These are phyloP conservation scores for Drosophila mulleri DNA, from an alignment of 2,888 invertebrate genomes.

Conservation along the genomic window DNA sequence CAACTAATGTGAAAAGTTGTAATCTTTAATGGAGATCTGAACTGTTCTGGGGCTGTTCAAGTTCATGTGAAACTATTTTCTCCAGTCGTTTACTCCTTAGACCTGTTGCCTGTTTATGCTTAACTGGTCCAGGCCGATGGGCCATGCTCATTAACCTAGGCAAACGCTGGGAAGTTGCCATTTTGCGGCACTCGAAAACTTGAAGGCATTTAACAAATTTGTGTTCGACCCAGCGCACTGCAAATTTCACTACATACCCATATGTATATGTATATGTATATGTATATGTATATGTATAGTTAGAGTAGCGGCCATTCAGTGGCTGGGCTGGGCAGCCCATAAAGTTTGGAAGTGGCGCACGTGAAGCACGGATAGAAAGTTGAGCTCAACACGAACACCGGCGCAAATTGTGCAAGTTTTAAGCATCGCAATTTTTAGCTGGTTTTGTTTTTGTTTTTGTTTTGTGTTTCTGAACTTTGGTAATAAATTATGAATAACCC, in stretches of 20 bases:
- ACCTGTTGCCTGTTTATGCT: conserved; percentile 5
- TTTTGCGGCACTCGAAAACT: conserved; percentile 52
- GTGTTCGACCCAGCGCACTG: conserved; percentile 16
- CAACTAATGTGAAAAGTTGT: background rate
- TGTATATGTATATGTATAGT: background rate
- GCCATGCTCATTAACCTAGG: conserved; percentile 60
- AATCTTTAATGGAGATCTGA: background rate
- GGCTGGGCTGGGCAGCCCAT: conserved; percentile 3
- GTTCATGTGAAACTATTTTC: background rate
- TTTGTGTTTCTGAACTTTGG: conserved; percentile 53
- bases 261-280: conserved; percentile 6
- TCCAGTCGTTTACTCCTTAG: background rate
- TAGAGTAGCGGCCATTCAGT: conserved; percentile 16
- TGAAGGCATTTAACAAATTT: conserved; percentile 44
- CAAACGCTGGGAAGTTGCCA: conserved; percentile 45
- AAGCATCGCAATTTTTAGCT: conserved; percentile 45
- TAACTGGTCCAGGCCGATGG: conserved; percentile 28
- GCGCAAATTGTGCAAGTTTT: conserved; percentile 70
- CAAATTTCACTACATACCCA: conserved; percentile 13
- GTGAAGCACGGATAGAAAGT: conserved; percentile 37
- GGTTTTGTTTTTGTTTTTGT: background rate
- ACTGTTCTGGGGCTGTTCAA: background rate
- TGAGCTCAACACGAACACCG: conserved; percentile 36
- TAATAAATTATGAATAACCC: conserved; percentile 69
- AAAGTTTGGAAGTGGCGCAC: conserved; percentile 49